phyloP scores from a whole-genome alignment of 23 tunicate genomes.

The Corella eumyota region DNA sequence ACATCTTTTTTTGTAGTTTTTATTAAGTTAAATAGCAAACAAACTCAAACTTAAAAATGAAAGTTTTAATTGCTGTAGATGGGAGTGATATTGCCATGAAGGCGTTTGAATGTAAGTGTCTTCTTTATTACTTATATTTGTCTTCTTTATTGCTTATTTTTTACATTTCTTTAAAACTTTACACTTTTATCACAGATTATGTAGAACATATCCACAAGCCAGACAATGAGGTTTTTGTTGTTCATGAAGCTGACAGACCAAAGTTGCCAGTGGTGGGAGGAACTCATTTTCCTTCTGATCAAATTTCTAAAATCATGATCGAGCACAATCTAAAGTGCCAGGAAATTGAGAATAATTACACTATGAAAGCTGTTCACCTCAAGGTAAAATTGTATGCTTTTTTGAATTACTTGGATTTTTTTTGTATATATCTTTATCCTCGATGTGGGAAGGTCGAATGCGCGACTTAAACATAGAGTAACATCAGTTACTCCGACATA shows the following conservation, averaged over 20 bases:
- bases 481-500: too few species aligned
- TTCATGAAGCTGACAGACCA: conserved; percentile 30
- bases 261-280: conserved; percentile 18
- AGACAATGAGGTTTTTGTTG: conserved; percentile 16
- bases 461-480: too few species aligned
- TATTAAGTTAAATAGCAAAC: too few species aligned
- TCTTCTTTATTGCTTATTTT: background rate
- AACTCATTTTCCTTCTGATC: background rate
- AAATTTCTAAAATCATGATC: background rate
- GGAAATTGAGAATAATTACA: background rate
- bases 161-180: too few species aligned
- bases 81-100: conserved; percentile 7
- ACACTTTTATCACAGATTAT: conserved; percentile 31
- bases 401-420: too few species aligned
- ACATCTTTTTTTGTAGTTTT: too few species aligned
- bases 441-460: too few species aligned
- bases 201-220: conserved; percentile 19
- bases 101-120: conserved; percentile 41
- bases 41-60: too few species aligned
- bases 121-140: too few species aligned
- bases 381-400: too few species aligned
- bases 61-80: conserved; percentile 26
- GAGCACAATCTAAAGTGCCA: background rate
- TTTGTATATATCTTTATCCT: too few species aligned
- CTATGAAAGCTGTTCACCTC: background rate